Evolutionary conservation across 2,888 invertebrate genomes (phyloP).

Genomic region (Parascotia fuliginaria): DNA sequence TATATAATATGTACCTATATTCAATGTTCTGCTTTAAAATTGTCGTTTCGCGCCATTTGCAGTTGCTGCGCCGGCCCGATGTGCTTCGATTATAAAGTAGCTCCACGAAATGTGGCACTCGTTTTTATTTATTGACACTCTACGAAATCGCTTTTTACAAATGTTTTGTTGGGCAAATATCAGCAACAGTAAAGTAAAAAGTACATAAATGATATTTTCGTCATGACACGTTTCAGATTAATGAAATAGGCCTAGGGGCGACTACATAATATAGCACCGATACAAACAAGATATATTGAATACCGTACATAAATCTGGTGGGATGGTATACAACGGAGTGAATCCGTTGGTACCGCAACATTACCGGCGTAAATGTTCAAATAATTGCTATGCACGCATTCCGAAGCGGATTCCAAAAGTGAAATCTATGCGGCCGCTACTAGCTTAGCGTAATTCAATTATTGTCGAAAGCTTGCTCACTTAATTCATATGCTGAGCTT

Average conservation of each 20-base stretch:
- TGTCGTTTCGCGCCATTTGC: slow-evolving; percentile 82
- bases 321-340: slow-evolving; percentile 49
- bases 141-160: slow-evolving; percentile 61
- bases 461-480: slow-evolving; percentile 28
- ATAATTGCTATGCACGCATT: slow-evolving; percentile 63
- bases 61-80: slow-evolving; percentile 67
- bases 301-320: slow-evolving; percentile 62
- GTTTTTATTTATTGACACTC: slow-evolving; percentile 68
- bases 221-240: slow-evolving; percentile 51
- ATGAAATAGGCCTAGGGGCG: slow-evolving; percentile 46
- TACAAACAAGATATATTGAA: slow-evolving; percentile 66
- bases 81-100: slow-evolving; percentile 79
- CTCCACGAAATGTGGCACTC: slow-evolving; percentile 65
- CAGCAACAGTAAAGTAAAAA: slow-evolving; percentile 26
- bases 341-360: slow-evolving; percentile 59
- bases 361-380: slow-evolving; percentile 61
- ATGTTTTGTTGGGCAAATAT: slow-evolving; percentile 42
- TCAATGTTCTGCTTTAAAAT: slow-evolving; percentile 83
- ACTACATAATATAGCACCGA: slow-evolving; percentile 45
- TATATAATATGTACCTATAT: slow-evolving; percentile 72
- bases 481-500: slow-evolving; percentile 25
- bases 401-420: slow-evolving; percentile 55
- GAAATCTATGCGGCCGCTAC: slow-evolving; percentile 44
- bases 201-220: slow-evolving; percentile 30
- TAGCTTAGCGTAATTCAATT: slow-evolving; percentile 41